Conservation (phyloP, 2,888 invertebrate species). For the Agrochola macilenta region DNA sequence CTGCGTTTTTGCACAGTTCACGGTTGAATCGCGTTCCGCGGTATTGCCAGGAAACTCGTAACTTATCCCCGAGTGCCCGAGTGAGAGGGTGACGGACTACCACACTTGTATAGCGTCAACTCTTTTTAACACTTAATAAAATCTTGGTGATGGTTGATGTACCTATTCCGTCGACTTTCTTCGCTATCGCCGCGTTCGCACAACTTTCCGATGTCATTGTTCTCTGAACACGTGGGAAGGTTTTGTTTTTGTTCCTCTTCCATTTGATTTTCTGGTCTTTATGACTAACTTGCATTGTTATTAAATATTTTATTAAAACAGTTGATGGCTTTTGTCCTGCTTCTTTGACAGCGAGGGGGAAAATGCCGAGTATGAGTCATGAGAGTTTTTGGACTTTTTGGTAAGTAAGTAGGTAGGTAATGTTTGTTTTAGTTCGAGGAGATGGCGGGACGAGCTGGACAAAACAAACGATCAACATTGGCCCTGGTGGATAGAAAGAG, state of each 20-base stretch:
- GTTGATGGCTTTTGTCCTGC: constrained; percentile 23
- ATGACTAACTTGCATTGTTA: constrained; percentile 45
- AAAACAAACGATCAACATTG: not conserved
- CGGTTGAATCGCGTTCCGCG: constrained; percentile 82
- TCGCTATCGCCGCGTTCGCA: constrained; percentile 79
- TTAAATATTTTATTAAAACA: constrained; percentile 40
- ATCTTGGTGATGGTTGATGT: constrained; percentile 58
- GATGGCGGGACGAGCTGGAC: not conserved
- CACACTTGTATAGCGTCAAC: constrained; percentile 62
- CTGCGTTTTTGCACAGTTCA: constrained; percentile 81
- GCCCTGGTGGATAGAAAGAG: not conserved
- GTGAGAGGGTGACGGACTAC: constrained; percentile 59
- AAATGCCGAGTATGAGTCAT: not conserved
- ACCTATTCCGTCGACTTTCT: constrained; percentile 81
- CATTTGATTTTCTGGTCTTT: constrained; percentile 56
- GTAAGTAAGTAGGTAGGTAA: too few species aligned
- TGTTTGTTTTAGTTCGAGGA: not conserved
- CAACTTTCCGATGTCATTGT: constrained; percentile 87
- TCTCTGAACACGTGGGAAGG: constrained; percentile 77
- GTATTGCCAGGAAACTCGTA: constrained; percentile 77
- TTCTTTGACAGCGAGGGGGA: not conserved
- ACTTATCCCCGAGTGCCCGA: constrained; percentile 67
- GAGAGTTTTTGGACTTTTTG: not conserved
- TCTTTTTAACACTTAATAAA: constrained; percentile 66
- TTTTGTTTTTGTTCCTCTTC: constrained; percentile 74